Evolutionary conservation across 2,888 invertebrate genomes (phyloP).

Genomic region (Thereva unica): DNA sequence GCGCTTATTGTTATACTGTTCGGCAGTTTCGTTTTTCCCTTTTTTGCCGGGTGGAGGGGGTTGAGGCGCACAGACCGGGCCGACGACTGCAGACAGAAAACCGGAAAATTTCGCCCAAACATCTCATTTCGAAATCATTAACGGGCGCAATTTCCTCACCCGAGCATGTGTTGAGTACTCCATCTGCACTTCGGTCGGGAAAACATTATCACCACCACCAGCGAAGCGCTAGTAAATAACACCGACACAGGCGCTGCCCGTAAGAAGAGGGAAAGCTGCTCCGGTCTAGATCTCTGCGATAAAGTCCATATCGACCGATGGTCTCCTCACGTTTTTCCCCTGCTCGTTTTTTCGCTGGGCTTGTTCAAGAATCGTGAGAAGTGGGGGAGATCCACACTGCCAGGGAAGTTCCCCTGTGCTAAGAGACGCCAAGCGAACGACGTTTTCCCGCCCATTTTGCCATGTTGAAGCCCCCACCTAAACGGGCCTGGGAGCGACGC

Average conservation of each 20-base stretch:
- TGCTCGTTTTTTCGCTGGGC: not conserved
- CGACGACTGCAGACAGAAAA: constrained; percentile 7
- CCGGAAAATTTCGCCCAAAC: constrained; percentile 19
- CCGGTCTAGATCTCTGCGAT: too few relatives aligned
- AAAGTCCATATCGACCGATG: constrained; percentile 14
- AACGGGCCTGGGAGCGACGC: too few relatives aligned
- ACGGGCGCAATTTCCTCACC: constrained; percentile 42
- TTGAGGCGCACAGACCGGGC: constrained; percentile 4
- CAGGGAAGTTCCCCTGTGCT: too few relatives aligned
- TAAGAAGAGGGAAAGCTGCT: too few relatives aligned
- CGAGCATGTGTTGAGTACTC: constrained; percentile 42
- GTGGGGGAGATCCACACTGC: too few relatives aligned
- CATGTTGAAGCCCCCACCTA: too few relatives aligned
- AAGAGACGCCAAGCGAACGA: too few relatives aligned
- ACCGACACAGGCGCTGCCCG: too few relatives aligned
- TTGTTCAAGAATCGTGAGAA: too few relatives aligned
- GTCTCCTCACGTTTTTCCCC: not conserved
- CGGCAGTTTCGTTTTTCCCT: too few relatives aligned
- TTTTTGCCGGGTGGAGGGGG: not conserved
- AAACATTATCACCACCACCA: constrained; percentile 20
- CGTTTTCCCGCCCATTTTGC: too few relatives aligned
- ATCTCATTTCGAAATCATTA: constrained; percentile 43
- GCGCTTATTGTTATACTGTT: too few relatives aligned
- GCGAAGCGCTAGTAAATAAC: not conserved
- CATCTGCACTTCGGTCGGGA: constrained; percentile 37